Conservation (phyloP, 2,888 invertebrate species). For the Ryuthela nishihirai region DNA sequence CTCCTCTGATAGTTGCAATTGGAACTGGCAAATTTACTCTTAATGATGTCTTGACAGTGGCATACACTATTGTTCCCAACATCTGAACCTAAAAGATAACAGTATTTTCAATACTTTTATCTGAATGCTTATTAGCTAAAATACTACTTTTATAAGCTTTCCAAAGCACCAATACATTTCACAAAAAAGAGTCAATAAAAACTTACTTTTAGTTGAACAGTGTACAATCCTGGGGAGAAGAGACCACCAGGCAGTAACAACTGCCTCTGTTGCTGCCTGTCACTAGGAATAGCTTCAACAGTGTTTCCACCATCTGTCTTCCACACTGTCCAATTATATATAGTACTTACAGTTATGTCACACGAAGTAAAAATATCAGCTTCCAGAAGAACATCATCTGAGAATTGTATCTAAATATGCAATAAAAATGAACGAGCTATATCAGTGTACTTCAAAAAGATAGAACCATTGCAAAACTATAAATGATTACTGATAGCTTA, state of each 20-base stretch:
- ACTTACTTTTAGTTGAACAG: slow-evolving; percentile 45
- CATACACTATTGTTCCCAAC: slow-evolving; percentile 27
- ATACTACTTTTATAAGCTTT: no score
- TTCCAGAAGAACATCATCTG: slow-evolving; percentile 22
- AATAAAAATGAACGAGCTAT: no score
- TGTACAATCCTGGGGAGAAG: slow-evolving; percentile 45
- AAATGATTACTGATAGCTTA: no score
- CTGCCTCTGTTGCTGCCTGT: slow-evolving; percentile 2
- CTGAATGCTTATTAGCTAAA: no score
- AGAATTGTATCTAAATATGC: background rate
- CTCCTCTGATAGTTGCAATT: slow-evolving; percentile 14
- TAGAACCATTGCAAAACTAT: no score
- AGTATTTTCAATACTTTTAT: background rate
- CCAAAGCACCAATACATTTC: no score
- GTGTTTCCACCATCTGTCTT: background rate
- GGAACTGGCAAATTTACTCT: background rate
- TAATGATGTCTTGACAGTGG: slow-evolving; percentile 5
- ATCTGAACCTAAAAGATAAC: slow-evolving; percentile 21
- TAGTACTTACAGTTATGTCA: slow-evolving; percentile 2
- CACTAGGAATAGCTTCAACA: background rate
- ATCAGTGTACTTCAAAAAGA: no score
- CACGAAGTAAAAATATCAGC: slow-evolving; percentile 20
- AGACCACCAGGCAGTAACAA: slow-evolving; percentile 12
- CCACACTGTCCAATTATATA: slow-evolving; percentile 20
- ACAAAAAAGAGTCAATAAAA: no score